Evolutionary conservation across 2,888 invertebrate species (phyloP).

Genomic region (Pammene fasciana): DNA sequence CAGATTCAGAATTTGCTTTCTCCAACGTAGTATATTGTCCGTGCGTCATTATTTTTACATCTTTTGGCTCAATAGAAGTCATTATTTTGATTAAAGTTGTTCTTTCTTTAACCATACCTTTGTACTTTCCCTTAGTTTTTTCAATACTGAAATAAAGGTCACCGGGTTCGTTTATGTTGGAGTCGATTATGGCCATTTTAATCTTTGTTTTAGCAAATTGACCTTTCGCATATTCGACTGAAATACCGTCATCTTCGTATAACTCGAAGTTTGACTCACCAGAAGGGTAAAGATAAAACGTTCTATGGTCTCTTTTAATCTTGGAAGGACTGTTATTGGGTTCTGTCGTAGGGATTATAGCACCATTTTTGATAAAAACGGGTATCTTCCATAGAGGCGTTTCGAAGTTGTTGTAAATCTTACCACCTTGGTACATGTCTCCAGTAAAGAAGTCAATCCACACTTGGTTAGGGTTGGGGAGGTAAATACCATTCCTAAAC

Average conservation of each 20-base stretch:
- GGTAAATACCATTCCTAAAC: constrained; percentile 65
- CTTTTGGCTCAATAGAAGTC: constrained; percentile 54
- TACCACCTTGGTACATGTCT: constrained; percentile 71
- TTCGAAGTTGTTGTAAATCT: constrained; percentile 65
- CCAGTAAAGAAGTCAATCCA: constrained; percentile 77
- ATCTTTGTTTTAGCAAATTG: constrained; percentile 62
- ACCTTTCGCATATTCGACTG: constrained; percentile 61
- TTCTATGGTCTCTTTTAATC: constrained; percentile 63
- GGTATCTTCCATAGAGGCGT: constrained; percentile 75
- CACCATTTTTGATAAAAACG: constrained; percentile 71
- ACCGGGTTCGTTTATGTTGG: constrained; percentile 55
- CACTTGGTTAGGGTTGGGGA: constrained; percentile 65
- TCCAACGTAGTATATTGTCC: constrained; percentile 55
- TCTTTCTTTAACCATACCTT: constrained; percentile 62
- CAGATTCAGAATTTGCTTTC: constrained; percentile 57
- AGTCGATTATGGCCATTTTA: constrained; percentile 50
- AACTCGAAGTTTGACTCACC: constrained; percentile 58
- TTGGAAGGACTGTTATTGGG: constrained; percentile 71
- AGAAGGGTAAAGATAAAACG: constrained; percentile 68
- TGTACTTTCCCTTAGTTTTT: constrained; percentile 65
- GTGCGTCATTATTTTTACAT: constrained; percentile 63
- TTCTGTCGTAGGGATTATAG: constrained; percentile 72
- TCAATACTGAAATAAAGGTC: constrained; percentile 61
- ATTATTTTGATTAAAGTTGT: constrained; percentile 67
- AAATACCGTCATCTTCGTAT: constrained; percentile 75